phyloP scores from a whole-genome alignment of 2,797 vertebrate species.

The Tokudaia tokunoshimensis region DNA sequence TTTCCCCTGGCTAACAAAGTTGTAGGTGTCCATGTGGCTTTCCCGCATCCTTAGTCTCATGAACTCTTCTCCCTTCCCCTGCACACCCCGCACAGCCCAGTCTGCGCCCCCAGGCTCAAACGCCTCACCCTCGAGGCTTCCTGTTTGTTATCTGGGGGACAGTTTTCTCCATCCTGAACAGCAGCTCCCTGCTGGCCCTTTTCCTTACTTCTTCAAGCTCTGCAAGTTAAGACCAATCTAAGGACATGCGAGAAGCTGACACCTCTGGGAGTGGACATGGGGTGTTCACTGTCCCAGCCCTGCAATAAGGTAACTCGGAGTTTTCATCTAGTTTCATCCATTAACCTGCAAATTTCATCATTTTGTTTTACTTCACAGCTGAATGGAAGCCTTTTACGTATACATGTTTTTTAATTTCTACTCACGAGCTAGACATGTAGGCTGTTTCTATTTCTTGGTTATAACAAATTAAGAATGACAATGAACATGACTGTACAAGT shows the following conservation, averaged over 20 bases:
- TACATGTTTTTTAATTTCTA: too few relatives aligned
- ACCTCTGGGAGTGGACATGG: not conserved
- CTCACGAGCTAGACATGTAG: not conserved
- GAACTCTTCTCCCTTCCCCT: not conserved
- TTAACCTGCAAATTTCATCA: not conserved
- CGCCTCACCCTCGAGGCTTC: not conserved
- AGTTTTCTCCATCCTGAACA: not conserved
- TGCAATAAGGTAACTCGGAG: not conserved
- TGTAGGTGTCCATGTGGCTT: not conserved
- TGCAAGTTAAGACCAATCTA: not conserved
- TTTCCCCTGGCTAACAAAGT: too few relatives aligned
- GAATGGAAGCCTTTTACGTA: not conserved
- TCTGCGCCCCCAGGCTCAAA: not conserved
- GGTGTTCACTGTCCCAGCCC: not conserved
- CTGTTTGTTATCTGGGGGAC: not conserved
- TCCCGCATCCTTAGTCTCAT: not conserved
- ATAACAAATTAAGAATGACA: not conserved
- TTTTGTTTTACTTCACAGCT: not conserved
- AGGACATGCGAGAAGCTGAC: not conserved
- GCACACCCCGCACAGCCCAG: not conserved
- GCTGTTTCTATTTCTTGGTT: not conserved
- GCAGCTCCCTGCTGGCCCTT: not conserved
- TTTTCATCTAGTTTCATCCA: not conserved
- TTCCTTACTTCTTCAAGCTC: not conserved
- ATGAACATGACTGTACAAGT: not conserved